phyloP scores from a whole-genome alignment of 1,140 invertebrate species.

The Atta texana region DNA sequence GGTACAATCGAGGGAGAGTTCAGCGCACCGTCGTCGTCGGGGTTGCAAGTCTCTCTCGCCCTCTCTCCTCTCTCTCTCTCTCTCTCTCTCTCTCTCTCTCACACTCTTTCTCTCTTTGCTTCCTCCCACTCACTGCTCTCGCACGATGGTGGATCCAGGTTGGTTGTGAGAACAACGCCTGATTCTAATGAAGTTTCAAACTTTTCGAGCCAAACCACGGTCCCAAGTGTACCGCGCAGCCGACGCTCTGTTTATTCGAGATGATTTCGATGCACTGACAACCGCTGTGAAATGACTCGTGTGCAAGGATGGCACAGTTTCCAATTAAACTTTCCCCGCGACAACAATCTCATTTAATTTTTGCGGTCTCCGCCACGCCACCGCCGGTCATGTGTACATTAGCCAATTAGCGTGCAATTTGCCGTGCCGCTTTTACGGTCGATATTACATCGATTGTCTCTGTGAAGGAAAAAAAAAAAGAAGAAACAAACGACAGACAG shows the following conservation, averaged over 20 bases:
- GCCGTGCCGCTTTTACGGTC: not conserved
- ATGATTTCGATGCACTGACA: slow-evolving; percentile 44
- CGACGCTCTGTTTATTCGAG: slow-evolving; percentile 42
- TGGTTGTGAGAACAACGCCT: slow-evolving; percentile 65
- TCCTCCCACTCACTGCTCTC: not conserved
- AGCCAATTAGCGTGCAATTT: slow-evolving; percentile 46
- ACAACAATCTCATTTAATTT: slow-evolving; percentile 61
- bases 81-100: not conserved
- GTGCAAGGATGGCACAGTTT: slow-evolving; percentile 29
- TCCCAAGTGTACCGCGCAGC: slow-evolving; percentile 34
- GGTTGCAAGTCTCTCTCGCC: slow-evolving; percentile 65
- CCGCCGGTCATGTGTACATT: slow-evolving; percentile 22
- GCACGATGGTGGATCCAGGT: slow-evolving; percentile 62
- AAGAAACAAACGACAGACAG: not conserved
- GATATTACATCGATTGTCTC: not conserved
- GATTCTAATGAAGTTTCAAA: slow-evolving; percentile 71
- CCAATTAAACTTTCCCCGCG: slow-evolving; percentile 60
- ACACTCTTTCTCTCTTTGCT: slow-evolving; percentile 3
- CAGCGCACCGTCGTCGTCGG: slow-evolving; percentile 66
- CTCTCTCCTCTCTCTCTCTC: not conserved
- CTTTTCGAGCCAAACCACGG: slow-evolving; percentile 63
- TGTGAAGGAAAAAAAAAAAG: not conserved
- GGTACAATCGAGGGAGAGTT: slow-evolving; percentile 74
- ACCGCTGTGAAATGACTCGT: slow-evolving; percentile 39
- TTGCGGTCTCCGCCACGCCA: slow-evolving; percentile 27